Evolutionary conservation across 2,888 invertebrate species (phyloP), one percentile per base, ranked within the genome.

Genomic region (Mythimna pallens): DNA sequence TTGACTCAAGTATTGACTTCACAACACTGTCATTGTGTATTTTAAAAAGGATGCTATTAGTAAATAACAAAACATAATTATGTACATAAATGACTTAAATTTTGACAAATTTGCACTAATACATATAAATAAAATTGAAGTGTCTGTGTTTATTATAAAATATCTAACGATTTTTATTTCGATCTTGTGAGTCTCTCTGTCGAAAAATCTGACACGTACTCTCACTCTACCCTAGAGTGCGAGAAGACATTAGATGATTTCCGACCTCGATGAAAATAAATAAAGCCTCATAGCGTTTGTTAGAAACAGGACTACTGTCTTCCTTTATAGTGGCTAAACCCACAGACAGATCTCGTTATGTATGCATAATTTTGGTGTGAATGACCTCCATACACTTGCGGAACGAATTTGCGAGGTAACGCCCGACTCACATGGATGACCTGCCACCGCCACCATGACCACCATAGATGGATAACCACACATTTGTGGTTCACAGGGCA

Each of bases 311-410:
- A 61, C 73, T 76, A 50, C 80, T 68, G 75, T 10, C 0, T 36
- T 7, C 1, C 2, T 70, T 25, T 52, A 54, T 8, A 52, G 57
- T 69, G 40, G n/a, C 22, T 68, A 71, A 59, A 50, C 57, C 55
- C 20, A 68, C 72, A 70, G 69, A 76, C 65, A 64, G 72, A 79
- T 72, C 69, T 73, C 57, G 52, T 73, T 65, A 76, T 75, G 43
- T 84, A 81, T 82, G 84, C 77, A 85, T 74, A 86, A 80, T 78
- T 74, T 78, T 65, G 52, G 70, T 78, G 81, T 84, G 73, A 86
- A 80, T 64, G 80, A 84, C 86, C 86, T 59, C 57, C 40, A 76
- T 77, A 77, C 43, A 80, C 68, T 81, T 76, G 77, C 70, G 63
- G 61, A 73, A 72, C 68, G 54, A 80, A 73, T 83, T 85, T 61